Percentiles rank a stretch among this genome's conserved stretches.
Conservation (phyloP, 2,113 vertebrate species). For the Pristiophorus japonicus region DNA sequence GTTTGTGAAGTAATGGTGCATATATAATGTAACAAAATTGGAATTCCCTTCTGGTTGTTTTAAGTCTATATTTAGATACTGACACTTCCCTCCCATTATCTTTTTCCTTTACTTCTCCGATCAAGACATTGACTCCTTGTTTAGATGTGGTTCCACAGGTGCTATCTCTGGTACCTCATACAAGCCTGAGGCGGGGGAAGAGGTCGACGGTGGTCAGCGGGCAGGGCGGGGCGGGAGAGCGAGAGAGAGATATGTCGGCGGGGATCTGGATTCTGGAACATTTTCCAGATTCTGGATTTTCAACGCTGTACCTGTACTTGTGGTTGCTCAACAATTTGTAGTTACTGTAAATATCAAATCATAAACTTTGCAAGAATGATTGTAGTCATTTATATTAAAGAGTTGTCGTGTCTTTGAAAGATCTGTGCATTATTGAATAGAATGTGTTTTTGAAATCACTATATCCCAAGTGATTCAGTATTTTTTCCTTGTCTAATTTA, state of each 20-base stretch:
- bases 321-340: not conserved
- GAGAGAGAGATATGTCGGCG: too few relatives aligned
- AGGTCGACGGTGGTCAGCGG: too few relatives aligned
- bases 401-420: not conserved
- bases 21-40: not conserved
- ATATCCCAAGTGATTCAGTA: not conserved
- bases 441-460: not conserved
- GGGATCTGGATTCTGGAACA: too few relatives aligned
- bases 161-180: not conserved
- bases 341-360: not conserved
- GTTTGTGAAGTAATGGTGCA: not conserved
- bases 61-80: not conserved
- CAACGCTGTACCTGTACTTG: too few relatives aligned
- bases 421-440: not conserved
- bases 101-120: not conserved
- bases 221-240: too few relatives aligned
- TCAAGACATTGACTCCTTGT: not conserved
- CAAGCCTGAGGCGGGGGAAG: too few relatives aligned
- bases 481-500: not conserved
- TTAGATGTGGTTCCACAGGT: not conserved
- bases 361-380: not conserved
- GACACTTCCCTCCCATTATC: not conserved
- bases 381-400: not conserved
- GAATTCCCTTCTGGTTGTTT: not conserved
- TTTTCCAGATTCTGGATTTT: too few relatives aligned